A percentile compares a stretch with the other conserved stretches of the same genome.
Evolutionary conservation across 2,113 vertebrate species (phyloP).

Genomic region (Isichthys henryi): DNA sequence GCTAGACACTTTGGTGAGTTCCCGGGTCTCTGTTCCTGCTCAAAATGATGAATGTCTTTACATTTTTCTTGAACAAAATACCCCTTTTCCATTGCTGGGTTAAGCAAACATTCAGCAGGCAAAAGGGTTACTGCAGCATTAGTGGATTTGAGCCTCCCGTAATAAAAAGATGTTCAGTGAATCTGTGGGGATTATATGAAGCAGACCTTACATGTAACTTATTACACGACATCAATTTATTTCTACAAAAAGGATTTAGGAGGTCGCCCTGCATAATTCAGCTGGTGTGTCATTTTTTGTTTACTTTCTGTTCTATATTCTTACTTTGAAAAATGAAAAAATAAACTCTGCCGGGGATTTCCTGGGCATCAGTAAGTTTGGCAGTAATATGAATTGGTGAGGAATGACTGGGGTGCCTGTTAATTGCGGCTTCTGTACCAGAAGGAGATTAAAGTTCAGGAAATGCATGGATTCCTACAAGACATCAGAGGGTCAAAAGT

Average conservation of each 20-base stretch:
- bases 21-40: neutral
- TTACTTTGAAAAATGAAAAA: neutral
- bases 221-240: neutral
- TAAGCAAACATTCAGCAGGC: neutral
- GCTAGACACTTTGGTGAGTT: neutral
- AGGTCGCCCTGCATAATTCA: neutral
- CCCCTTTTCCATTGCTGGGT: neutral
- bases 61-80: neutral
- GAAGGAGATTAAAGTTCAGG: neutral
- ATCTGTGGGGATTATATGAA: neutral
- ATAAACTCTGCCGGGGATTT: neutral
- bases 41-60: slow-evolving; percentile 1
- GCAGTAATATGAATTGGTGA: neutral
- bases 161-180: neutral
- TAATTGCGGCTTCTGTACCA: neutral
- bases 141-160: neutral
- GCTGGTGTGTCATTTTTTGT: neutral
- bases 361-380: neutral
- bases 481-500: neutral
- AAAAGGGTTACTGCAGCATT: neutral
- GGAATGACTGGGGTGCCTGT: neutral
- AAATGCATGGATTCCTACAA: neutral
- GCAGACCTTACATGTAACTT: neutral
- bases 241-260: neutral
- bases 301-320: neutral